A percentile compares a stretch with the other conserved stretches of the same genome.
phyloP scores from a whole-genome alignment of 2,797 vertebrate species.

The Champsocephalus esox region DNA sequence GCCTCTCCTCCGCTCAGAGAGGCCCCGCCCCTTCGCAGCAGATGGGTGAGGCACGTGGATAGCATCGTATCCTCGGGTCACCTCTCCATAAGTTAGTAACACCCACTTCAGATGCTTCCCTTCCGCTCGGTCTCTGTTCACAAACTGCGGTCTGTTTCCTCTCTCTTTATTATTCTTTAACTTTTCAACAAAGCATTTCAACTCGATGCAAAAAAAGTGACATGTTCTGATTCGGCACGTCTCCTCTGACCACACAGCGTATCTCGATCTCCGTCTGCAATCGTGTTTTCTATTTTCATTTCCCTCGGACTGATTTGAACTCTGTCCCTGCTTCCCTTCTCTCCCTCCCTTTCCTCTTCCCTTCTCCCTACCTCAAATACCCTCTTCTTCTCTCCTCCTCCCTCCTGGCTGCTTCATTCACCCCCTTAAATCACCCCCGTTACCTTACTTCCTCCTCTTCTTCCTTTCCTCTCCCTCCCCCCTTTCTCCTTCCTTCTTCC shows the following conservation, averaged over 20 bases:
- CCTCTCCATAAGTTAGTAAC: slow-evolving; percentile 55
- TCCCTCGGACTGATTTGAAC: slow-evolving; percentile 70
- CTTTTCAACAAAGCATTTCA: slow-evolving; percentile 10
- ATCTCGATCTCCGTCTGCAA: slow-evolving; percentile 50
- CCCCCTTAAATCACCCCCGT: slow-evolving; percentile 7
- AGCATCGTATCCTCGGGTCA: slow-evolving; percentile 66
- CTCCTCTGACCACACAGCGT: slow-evolving; percentile 42
- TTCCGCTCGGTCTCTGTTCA: slow-evolving; percentile 35
- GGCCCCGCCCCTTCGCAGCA: slow-evolving; percentile 31
- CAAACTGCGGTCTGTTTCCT: slow-evolving; percentile 7
- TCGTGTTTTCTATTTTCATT: slow-evolving; percentile 4
- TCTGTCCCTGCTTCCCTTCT: slow-evolving; percentile 59
- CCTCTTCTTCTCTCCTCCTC: slow-evolving; percentile 42
- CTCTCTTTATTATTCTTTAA: neutral
- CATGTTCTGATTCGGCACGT: neutral
- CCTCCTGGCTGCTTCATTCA: slow-evolving; percentile 31
- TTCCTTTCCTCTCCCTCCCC: neutral
- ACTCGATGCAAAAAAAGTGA: slow-evolving; percentile 30
- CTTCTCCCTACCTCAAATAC: slow-evolving; percentile 29
- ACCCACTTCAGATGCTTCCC: slow-evolving; percentile 33
- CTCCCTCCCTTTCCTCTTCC: slow-evolving; percentile 10
- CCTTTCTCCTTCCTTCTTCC: neutral
- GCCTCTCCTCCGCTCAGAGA: too few species aligned
- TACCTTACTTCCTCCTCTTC: slow-evolving; percentile 14
- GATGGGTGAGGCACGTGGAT: slow-evolving; percentile 42